A percentile compares a stretch with the other conserved stretches of the same genome.
Conservation (phyloP, 2,888 invertebrate species). For the Xanthorhoe spadicearia region DNA sequence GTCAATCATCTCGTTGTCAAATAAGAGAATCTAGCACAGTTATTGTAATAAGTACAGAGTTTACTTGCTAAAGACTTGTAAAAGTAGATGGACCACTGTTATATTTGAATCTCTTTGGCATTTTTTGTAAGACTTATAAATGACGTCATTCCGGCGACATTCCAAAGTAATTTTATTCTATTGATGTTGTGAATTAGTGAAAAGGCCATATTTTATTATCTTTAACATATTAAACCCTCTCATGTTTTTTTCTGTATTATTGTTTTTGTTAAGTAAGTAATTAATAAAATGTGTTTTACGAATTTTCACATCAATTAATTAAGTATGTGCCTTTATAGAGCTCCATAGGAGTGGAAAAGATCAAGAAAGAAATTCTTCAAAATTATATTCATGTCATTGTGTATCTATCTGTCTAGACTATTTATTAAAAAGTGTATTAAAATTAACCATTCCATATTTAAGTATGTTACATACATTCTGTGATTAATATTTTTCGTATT, state of each 20-base stretch:
- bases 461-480: conserved; percentile 69
- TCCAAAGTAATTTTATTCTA: conserved; percentile 49
- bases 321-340: conserved; percentile 54
- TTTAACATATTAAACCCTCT: background rate
- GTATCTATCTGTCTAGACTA: conserved; percentile 43
- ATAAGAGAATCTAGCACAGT: conserved; percentile 5
- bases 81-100: conserved; percentile 31
- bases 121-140: conserved; percentile 47
- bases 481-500: conserved; percentile 71
- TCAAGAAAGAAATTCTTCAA: conserved; percentile 17
- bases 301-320: conserved; percentile 43
- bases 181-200: background rate
- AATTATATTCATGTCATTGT: conserved; percentile 4
- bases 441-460: conserved; percentile 77
- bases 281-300: conserved; percentile 16
- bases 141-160: conserved; percentile 64
- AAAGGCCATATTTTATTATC: background rate
- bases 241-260: background rate
- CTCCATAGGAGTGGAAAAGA: conserved; percentile 32
- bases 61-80: conserved; percentile 1
- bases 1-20: conserved; percentile 11
- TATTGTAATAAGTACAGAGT: conserved; percentile 15
- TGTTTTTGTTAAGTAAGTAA: background rate
- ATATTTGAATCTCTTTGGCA: conserved; percentile 41
- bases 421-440: conserved; percentile 54